A percentile compares a stretch with the other conserved stretches of the same genome.
Conservation (phyloP, 2,888 invertebrate genomes). For the Selenia dentaria region DNA sequence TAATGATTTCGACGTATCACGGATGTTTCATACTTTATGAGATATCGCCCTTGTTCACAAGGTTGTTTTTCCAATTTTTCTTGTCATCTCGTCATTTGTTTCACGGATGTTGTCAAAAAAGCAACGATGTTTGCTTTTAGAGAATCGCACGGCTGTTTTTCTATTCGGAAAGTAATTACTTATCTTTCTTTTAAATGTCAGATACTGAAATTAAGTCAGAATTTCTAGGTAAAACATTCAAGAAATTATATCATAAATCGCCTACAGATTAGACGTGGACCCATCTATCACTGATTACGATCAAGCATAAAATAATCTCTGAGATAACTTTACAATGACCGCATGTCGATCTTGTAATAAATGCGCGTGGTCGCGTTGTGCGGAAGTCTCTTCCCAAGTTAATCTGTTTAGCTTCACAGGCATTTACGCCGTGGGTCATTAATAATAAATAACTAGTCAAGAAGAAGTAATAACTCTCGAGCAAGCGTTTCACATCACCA, state of each 20-base stretch:
- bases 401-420: constrained; percentile 16
- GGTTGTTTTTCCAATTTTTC: no score
- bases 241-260: constrained; percentile 3
- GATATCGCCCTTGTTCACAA: no score
- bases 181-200: no score
- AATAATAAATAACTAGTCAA: constrained; percentile 30
- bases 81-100: no score
- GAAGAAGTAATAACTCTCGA: constrained; percentile 14
- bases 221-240: no score
- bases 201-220: no score
- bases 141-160: no score
- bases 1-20: no score
- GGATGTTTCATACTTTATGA: no score
- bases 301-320: constrained; percentile 9
- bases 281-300: constrained; percentile 15
- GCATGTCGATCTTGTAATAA: constrained; percentile 17
- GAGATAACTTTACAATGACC: constrained; percentile 15
- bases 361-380: constrained; percentile 10
- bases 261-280: constrained; percentile 8
- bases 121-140: no score
- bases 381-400: constrained; percentile 24
- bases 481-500: constrained; percentile 31
- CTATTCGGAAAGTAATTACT: no score
- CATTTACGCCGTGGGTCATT: constrained; percentile 27
- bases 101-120: no score